Conservation (phyloP, 1,140 invertebrate species). For the Teleopsis dalmanni region DNA sequence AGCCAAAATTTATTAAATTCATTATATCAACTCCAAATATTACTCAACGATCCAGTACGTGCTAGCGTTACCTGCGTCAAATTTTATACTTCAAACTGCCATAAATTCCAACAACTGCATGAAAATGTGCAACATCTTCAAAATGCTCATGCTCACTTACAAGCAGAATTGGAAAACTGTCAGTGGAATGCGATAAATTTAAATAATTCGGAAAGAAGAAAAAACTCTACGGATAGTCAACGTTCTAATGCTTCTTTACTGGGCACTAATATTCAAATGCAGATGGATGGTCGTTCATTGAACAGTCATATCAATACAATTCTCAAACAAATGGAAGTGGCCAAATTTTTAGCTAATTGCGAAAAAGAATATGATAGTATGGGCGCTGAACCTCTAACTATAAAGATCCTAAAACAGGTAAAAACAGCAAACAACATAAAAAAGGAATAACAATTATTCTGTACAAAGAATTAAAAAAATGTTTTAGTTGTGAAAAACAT, state of each 20-base stretch:
- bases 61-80: slow-evolving; percentile 67
- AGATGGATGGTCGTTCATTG: slow-evolving; percentile 58
- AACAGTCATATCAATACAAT: slow-evolving; percentile 66
- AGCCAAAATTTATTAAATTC: slow-evolving; percentile 55
- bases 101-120: slow-evolving; percentile 51
- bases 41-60: slow-evolving; percentile 59
- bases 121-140: slow-evolving; percentile 50
- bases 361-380: slow-evolving; percentile 48
- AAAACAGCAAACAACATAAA: background rate
- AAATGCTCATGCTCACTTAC: slow-evolving; percentile 57
- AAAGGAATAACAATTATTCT: too few relatives aligned
- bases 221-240: slow-evolving; percentile 23
- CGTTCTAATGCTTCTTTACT: slow-evolving; percentile 5
- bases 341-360: slow-evolving; percentile 56
- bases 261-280: slow-evolving; percentile 48
- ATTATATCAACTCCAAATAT: slow-evolving; percentile 61
- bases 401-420: slow-evolving; percentile 39
- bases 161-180: slow-evolving; percentile 37
- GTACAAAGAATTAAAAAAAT: too few relatives aligned
- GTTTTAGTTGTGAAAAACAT: too few relatives aligned
- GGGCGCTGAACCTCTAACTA: slow-evolving; percentile 37
- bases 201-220: slow-evolving; percentile 25
- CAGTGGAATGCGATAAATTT: slow-evolving; percentile 38
- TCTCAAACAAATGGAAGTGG: slow-evolving; percentile 58
- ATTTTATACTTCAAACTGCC: slow-evolving; percentile 55